Evolutionary conservation across 2,797 vertebrate species (phyloP), one percentile per base, ranked within the genome.

Genomic region (Centroberyx gerrardi): DNA sequence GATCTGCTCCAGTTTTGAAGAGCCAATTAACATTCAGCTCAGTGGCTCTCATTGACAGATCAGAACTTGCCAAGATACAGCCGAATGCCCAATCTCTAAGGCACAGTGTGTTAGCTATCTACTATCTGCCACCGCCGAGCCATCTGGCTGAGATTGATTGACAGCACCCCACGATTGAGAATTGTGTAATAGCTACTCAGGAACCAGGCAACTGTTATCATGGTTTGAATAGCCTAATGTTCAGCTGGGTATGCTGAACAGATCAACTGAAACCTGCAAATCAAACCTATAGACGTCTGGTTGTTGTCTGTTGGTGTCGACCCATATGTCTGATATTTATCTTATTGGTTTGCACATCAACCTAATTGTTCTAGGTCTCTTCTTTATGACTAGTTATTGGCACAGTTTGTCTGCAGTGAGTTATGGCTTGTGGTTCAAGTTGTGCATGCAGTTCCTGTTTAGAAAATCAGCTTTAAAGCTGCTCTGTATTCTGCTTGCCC

Each of bases 21-120:
- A 75, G 61, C 65, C 55, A 18, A 82, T 86, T 86, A 63, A 78
- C 83, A 81, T 87, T 77, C 62, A 71, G 46, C 76, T 72, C 71
- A 28, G 80, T 71, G 68, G 76, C 53, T 59, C 62, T 76, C 61
- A 74, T 70, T 38, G 71, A 82, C 48, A 31, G 63, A 81, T 81
- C 72, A 78, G 60, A 75, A 82, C 67, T 78, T 72, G 56, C 54
- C 48, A 33, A 61, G 51, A 53, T 55, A 49, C 42, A n/a, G 61
- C 74, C 69, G 78, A 83, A 83, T 74, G 71, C 56, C 62, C 18
- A 33, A 17, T 83, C 74, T 87, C 80, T 73, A 64, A 82, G 77
- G 62, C 64, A 65, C 72, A 59, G 48, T 48, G 58, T 80, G 69
- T 76, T 40, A 5, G 55, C 75, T 67, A 65, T 66, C 59, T 49